phyloP scores from a whole-genome alignment of 2,797 vertebrate genomes.

The Babyrousa celebensis region DNA sequence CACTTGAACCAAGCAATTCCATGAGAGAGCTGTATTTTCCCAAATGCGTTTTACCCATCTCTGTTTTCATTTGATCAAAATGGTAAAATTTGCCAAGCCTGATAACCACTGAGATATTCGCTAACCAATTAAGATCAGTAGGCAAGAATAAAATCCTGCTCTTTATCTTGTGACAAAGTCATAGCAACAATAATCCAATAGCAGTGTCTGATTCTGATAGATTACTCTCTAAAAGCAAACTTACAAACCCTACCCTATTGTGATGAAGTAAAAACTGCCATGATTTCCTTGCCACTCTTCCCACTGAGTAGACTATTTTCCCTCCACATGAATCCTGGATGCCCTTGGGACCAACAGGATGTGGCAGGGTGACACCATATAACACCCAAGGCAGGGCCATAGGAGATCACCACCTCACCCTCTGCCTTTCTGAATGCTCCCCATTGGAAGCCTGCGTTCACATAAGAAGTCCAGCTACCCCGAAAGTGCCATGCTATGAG shows the following conservation, averaged over 20 bases:
- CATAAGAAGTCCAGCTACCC: neutral
- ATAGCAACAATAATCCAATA: neutral
- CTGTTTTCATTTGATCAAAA: neutral
- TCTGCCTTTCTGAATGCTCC: neutral
- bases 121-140: slow-evolving; percentile 9
- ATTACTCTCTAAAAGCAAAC: neutral
- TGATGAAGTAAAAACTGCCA: neutral
- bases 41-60: neutral
- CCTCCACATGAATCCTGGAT: neutral
- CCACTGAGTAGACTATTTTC: neutral
- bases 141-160: neutral
- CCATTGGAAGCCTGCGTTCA: neutral
- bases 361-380: neutral
- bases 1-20: slow-evolving; percentile 7
- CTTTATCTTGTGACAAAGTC: neutral
- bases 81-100: neutral
- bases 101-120: slow-evolving; percentile 24
- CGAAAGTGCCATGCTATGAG: neutral
- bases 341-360: neutral
- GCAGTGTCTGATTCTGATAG: neutral
- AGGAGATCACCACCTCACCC: neutral
- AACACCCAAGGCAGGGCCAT: neutral
- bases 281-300: neutral
- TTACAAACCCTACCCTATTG: neutral
- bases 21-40: neutral